Evolutionary conservation across 1,140 invertebrate species (phyloP).

Genomic region (Polypedilum vanderplanki): DNA sequence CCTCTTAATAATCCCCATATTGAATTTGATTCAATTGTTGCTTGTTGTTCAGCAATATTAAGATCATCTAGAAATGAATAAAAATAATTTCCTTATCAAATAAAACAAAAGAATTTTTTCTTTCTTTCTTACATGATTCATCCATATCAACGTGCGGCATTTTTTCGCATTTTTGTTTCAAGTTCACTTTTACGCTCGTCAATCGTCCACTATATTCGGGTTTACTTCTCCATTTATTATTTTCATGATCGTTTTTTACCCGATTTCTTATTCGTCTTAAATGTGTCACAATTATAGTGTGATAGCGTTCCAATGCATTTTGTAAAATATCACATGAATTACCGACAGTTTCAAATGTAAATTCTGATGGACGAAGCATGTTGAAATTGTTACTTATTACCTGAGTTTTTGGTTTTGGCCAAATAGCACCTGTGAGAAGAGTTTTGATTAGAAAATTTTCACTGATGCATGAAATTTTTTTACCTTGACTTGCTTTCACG

Average conservation of each 20-base stretch:
- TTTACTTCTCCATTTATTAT: slow-evolving; percentile 32
- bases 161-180: slow-evolving; percentile 49
- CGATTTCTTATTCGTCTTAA: background rate
- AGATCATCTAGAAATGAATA: slow-evolving; percentile 39
- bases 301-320: slow-evolving; percentile 40
- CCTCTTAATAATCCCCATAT: slow-evolving; percentile 74
- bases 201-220: slow-evolving; percentile 42
- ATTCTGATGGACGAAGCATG: slow-evolving; percentile 31
- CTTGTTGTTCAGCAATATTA: slow-evolving; percentile 36
- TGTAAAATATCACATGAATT: slow-evolving; percentile 39
- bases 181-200: slow-evolving; percentile 46
- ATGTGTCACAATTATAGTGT: slow-evolving; percentile 33
- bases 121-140: slow-evolving; percentile 60
- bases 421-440: slow-evolving; percentile 32
- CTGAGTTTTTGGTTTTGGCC: slow-evolving; percentile 33
- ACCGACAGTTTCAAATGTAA: slow-evolving; percentile 32
- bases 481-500: slow-evolving; percentile 30
- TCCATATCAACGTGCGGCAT: slow-evolving; percentile 59
- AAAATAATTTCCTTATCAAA: background rate
- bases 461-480: background rate
- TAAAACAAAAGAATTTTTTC: background rate
- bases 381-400: slow-evolving; percentile 29
- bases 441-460: background rate
- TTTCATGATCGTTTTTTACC: no score
- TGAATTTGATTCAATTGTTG: slow-evolving; percentile 44